These are phyloP conservation scores for Prunella strophiata DNA, from an alignment of 2,797 vertebrate genomes.

Conservation along the genomic window DNA sequence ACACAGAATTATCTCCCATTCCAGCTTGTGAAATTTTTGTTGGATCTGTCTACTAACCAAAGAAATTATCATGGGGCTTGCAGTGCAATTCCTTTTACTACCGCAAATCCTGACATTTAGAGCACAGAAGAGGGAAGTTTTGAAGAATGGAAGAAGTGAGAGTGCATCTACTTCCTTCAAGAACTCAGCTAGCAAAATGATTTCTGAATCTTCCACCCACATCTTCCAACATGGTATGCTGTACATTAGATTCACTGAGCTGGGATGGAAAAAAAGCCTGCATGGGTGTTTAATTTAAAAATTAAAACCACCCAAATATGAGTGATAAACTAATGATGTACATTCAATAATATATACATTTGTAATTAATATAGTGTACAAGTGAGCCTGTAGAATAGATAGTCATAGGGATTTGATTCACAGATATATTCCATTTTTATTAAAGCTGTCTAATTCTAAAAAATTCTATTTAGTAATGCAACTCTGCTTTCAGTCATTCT, in stretches of 20 bases:
- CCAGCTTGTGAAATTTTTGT: background rate
- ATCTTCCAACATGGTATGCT: background rate
- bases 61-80: background rate
- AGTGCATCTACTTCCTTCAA: background rate
- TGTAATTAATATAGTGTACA: background rate
- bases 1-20: background rate
- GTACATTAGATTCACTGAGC: background rate
- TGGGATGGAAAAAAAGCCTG: background rate
- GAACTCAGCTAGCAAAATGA: background rate
- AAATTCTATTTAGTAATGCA: background rate
- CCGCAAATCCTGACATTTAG: background rate
- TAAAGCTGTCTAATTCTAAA: background rate
- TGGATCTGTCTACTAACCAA: background rate
- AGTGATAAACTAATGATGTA: background rate
- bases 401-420: background rate
- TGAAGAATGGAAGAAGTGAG: background rate
- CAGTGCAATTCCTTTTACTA: background rate
- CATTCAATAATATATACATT: background rate
- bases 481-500: background rate
- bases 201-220: background rate
- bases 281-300: background rate
- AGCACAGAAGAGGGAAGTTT: background rate
- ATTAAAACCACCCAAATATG: rapidly evolving
- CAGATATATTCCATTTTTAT: background rate
- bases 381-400: background rate